Conservation (phyloP, 2,113 vertebrate species). For the Ceyx margarethae region DNA sequence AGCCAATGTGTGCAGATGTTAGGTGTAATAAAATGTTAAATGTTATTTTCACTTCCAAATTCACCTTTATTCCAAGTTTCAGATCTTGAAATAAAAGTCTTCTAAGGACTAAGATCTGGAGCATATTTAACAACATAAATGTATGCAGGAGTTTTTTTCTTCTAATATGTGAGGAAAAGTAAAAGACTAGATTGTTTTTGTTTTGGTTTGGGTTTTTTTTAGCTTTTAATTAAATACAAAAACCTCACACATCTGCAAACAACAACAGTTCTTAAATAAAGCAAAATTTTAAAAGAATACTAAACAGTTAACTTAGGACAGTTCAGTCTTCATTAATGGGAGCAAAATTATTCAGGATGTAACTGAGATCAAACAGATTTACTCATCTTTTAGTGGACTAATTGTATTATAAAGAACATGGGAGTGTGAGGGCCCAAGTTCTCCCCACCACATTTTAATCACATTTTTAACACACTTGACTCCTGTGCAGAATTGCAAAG, state of each 20-base stretch:
- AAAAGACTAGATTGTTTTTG: neutral
- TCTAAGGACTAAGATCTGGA: neutral
- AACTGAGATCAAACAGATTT: neutral
- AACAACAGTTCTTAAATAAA: neutral
- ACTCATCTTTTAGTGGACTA: no score
- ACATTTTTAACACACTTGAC: no score
- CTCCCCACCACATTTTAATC: no score
- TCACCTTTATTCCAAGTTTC: neutral
- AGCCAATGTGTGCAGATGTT: neutral
- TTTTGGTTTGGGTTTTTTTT: neutral
- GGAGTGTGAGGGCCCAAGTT: no score
- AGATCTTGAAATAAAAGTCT: neutral
- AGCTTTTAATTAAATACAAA: neutral
- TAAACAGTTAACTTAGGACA: neutral
- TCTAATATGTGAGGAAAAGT: neutral
- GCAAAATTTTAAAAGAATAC: neutral
- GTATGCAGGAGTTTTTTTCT: neutral
- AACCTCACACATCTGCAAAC: neutral
- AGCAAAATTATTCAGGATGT: neutral
- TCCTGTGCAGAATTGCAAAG: no score
- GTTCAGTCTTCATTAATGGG: neutral
- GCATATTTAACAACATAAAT: neutral
- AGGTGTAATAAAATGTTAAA: neutral
- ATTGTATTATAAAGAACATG: no score
- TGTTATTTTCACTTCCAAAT: neutral